Conservation (phyloP, 1,140 invertebrate species). For the Globodera rostochiensis region DNA sequence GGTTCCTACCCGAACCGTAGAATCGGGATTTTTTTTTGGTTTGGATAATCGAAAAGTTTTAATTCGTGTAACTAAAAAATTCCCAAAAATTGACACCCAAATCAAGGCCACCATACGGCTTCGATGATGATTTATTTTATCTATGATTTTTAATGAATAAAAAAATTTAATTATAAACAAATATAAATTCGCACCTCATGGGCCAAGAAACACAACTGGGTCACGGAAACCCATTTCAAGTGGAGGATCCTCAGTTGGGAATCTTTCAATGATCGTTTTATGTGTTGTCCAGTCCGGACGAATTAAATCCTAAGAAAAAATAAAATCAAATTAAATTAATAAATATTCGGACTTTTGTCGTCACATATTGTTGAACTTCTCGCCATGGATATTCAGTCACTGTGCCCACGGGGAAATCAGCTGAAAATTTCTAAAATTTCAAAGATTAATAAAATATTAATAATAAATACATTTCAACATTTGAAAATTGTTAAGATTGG, state of each 20-base stretch:
- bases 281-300: neutral
- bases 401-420: neutral
- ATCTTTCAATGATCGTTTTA: neutral
- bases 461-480: no score
- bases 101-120: no score
- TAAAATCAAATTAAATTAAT: neutral
- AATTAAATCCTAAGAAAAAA: neutral
- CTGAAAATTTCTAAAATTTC: neutral
- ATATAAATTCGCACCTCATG: neutral
- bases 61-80: no score
- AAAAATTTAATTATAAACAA: no score
- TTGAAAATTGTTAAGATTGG: no score
- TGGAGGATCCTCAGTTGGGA: neutral
- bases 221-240: slow-evolving; percentile 1
- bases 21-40: no score
- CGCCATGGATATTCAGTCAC: neutral
- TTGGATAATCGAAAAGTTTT: no score
- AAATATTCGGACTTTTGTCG: neutral
- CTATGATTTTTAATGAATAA: no score
- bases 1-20: no score
- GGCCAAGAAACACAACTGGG: slow-evolving; percentile 11
- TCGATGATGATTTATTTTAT: no score
- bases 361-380: neutral
- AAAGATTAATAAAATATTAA: no score
- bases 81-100: no score